Evolutionary conservation across 1,140 invertebrate genomes (phyloP).

Genomic region (Drosophila sucinea): DNA sequence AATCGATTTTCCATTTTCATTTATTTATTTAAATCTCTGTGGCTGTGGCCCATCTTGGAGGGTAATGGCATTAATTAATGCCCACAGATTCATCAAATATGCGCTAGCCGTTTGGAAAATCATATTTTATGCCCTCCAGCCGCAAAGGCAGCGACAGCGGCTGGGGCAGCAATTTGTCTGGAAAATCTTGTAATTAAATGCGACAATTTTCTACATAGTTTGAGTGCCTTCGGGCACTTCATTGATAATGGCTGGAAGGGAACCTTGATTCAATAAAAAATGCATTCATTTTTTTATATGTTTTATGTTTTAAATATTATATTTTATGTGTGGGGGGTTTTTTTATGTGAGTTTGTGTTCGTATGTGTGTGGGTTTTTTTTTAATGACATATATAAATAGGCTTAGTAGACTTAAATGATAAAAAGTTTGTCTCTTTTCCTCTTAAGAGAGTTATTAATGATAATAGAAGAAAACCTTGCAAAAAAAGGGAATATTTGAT

Average conservation of each 20-base stretch:
- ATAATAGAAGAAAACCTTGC: constrained; percentile 33
- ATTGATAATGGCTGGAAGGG: neutral
- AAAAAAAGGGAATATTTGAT: constrained; percentile 50
- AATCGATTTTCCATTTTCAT: constrained; percentile 47
- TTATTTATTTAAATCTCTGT: constrained; percentile 60
- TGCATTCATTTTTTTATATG: constrained; percentile 25
- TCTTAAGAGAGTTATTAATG: constrained; percentile 26
- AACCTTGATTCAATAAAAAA: constrained; percentile 17
- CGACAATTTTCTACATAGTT: constrained; percentile 67
- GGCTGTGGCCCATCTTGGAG: constrained; percentile 48
- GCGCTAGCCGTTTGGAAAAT: constrained; percentile 75
- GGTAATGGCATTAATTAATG: constrained; percentile 77
- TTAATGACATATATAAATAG: constrained; percentile 65
- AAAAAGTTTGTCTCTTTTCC: constrained; percentile 51
- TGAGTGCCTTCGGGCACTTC: constrained; percentile 24
- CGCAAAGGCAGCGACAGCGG: constrained; percentile 35
- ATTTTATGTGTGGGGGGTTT: constrained; percentile 33
- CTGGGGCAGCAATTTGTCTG: constrained; percentile 67
- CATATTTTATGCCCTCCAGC: constrained; percentile 64
- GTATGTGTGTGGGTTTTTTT: constrained; percentile 32
- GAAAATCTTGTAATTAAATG: constrained; percentile 78
- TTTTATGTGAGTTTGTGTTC: constrained; percentile 36
- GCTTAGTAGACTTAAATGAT: constrained; percentile 61
- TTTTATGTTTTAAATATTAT: constrained; percentile 70
- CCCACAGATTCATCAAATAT: constrained; percentile 78